A percentile compares a stretch with the other conserved stretches of the same genome.
phyloP scores from a whole-genome alignment of 2,888 invertebrate genomes.

The Hesperia comma region DNA sequence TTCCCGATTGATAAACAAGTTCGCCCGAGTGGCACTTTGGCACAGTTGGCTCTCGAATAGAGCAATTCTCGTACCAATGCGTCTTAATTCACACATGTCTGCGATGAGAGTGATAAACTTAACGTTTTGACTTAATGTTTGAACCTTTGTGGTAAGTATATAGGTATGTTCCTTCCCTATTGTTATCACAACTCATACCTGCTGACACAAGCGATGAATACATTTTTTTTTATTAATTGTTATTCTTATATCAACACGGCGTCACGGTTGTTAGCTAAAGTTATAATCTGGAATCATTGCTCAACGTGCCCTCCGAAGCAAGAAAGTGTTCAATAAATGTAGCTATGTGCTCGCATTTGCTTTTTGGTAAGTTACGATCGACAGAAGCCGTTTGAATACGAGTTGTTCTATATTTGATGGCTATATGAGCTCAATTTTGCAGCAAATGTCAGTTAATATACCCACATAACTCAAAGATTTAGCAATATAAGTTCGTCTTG shows the following conservation, averaged over 20 bases:
- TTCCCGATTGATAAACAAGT: constrained; percentile 19
- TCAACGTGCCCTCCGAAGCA: no score
- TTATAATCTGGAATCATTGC: no score
- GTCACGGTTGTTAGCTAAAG: no score
- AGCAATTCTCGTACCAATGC: constrained; percentile 1
- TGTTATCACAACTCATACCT: not conserved
- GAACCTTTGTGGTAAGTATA: not conserved
- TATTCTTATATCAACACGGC: no score
- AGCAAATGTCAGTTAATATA: constrained; percentile 2
- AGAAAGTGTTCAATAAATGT: no score
- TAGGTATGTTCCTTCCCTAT: not conserved
- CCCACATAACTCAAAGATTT: not conserved
- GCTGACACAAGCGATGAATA: no score
- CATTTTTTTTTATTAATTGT: no score
- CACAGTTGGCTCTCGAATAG: constrained; percentile 2
- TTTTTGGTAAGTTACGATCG: no score
- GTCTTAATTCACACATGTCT: constrained; percentile 13
- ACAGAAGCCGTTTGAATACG: no score
- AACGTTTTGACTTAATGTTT: constrained; percentile 1
- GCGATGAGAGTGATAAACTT: not conserved
- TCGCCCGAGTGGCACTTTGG: constrained; percentile 3
- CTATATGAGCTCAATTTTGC: no score
- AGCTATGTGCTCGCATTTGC: no score
- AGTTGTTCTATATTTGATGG: no score
- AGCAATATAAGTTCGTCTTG: not conserved